phyloP scores from a whole-genome alignment of 2,113 vertebrate species.

The Orthochromis indermauri region DNA sequence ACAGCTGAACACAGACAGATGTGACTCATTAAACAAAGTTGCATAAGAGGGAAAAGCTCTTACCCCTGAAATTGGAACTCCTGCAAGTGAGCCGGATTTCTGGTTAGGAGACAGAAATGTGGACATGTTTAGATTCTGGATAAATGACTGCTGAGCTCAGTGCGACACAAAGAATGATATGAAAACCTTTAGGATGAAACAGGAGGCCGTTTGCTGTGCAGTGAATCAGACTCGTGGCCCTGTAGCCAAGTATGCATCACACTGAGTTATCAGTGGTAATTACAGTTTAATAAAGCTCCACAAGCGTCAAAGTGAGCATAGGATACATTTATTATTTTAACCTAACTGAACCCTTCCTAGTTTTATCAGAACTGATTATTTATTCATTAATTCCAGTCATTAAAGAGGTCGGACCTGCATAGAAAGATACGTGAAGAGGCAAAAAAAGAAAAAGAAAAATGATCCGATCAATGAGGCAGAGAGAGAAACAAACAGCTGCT shows the following conservation, averaged over 20 bases:
- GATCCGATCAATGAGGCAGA: rapidly evolving
- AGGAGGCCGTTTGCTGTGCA: background rate
- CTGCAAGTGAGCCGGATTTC: constrained; percentile 84
- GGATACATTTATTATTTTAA: background rate
- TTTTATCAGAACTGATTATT: background rate
- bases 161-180: background rate
- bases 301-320: background rate
- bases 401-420: background rate
- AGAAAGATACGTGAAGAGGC: background rate
- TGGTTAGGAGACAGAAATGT: constrained; percentile 43
- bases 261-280: background rate
- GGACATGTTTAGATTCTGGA: background rate
- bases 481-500: background rate
- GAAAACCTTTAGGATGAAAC: background rate
- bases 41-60: constrained; percentile 37
- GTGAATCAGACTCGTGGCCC: rapidly evolving
- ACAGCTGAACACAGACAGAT: background rate
- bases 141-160: background rate
- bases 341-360: background rate
- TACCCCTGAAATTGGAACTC: constrained; percentile 95
- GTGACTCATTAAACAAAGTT: background rate
- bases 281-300: background rate
- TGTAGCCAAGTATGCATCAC: background rate
- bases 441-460: background rate
- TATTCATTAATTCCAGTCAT: background rate